Percentiles rank a stretch among this genome's conserved stretches.
Evolutionary conservation across 2,113 vertebrate species (phyloP).

Genomic region (Pseudolaguvia tuberculata): DNA sequence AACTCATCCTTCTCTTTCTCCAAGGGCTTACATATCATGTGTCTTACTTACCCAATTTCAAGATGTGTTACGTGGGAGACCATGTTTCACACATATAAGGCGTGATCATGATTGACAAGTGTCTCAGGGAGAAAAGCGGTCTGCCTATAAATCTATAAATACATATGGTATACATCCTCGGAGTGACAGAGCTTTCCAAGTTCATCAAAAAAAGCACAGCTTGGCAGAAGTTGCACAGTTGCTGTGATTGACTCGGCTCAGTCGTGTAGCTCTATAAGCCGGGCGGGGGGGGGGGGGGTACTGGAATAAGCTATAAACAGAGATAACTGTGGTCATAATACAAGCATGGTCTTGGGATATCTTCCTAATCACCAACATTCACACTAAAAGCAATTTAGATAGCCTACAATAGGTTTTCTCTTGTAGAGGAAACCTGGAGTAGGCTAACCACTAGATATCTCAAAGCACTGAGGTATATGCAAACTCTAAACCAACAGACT

Average conservation of each 20-base stretch:
- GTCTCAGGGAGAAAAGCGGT: constrained; percentile 3
- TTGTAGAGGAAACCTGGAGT: no score
- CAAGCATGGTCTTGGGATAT: no score
- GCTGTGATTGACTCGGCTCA: neutral
- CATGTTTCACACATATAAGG: constrained; percentile 18
- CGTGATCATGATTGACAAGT: constrained; percentile 25
- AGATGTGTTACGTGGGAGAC: constrained; percentile 33
- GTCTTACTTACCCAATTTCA: constrained; percentile 35
- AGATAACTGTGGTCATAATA: neutral
- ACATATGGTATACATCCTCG: constrained; percentile 10
- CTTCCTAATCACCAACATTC: no score
- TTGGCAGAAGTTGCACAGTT: neutral
- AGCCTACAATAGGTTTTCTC: no score
- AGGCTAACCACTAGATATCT: no score
- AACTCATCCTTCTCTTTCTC: constrained; percentile 13
- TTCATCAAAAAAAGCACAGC: constrained; percentile 1
- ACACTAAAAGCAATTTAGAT: no score
- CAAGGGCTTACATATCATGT: constrained; percentile 29
- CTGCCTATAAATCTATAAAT: constrained; percentile 39
- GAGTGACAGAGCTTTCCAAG: constrained; percentile 9
- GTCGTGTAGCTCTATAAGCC: neutral
- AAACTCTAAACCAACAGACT: no score
- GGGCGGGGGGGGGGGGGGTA: neutral
- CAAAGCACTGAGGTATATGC: no score
- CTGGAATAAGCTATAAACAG: neutral